These are phyloP conservation scores for Drosophila quinaria DNA, from an alignment of 2,888 invertebrate genomes.

Conservation along the genomic window DNA sequence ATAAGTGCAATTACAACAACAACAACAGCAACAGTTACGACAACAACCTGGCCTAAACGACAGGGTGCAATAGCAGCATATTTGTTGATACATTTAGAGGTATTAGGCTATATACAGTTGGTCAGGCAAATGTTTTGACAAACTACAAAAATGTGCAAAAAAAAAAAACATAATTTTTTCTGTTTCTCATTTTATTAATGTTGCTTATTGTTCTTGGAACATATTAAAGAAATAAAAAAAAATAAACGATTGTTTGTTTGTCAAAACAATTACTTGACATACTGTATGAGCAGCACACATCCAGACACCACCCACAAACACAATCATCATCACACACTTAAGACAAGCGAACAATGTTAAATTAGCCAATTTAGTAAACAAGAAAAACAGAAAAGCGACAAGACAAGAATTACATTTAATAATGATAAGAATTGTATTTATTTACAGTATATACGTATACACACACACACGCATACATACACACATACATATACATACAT, in stretches of 20 bases:
- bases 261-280: conserved; percentile 2
- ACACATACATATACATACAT: background rate
- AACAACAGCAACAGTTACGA: conserved; percentile 36
- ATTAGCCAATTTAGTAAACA: conserved; percentile 43
- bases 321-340: conserved; percentile 21
- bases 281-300: background rate
- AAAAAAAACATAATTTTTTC: background rate
- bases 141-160: background rate
- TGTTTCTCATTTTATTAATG: background rate
- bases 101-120: conserved; percentile 15
- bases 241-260: background rate
- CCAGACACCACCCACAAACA: background rate
- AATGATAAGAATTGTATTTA: conserved; percentile 51
- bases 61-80: conserved; percentile 56
- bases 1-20: conserved; percentile 56
- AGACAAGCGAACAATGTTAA: conserved; percentile 55
- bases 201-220: background rate
- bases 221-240: no score
- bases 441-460: conserved; percentile 34
- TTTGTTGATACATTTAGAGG: conserved; percentile 38
- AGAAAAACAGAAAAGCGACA: conserved; percentile 12
- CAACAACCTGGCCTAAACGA: conserved; percentile 33
- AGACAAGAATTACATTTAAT: conserved; percentile 31
- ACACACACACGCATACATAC: conserved; percentile 2
- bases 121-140: background rate